Evolutionary conservation across 2,113 vertebrate genomes (phyloP).

Genomic region (Larimichthys crocea): DNA sequence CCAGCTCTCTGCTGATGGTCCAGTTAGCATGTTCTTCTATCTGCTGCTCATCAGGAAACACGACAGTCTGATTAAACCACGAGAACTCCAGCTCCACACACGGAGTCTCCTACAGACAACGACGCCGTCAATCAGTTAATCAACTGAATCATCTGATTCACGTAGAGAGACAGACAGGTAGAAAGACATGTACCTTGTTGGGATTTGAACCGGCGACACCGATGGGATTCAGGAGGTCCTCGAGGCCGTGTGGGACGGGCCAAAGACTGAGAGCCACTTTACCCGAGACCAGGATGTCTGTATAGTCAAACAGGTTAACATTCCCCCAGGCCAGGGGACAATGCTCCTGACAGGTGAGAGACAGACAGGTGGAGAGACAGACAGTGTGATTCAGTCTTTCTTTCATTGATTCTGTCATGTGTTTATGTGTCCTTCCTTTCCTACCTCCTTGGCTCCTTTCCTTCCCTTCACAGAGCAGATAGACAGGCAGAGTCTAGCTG

Average conservation of each 20-base stretch:
- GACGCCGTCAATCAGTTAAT: neutral
- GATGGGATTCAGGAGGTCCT: slow-evolving; percentile 81
- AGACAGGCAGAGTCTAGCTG: slow-evolving; percentile 71
- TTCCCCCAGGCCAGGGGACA: slow-evolving; percentile 98
- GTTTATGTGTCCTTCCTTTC: slow-evolving; percentile 1
- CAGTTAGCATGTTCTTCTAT: slow-evolving; percentile 85
- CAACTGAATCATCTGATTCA: neutral
- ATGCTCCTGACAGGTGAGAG: slow-evolving; percentile 86
- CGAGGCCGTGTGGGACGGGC: slow-evolving; percentile 82
- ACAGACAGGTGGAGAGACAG: neutral
- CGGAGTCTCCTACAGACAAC: slow-evolving; percentile 78
- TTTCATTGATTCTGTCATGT: neutral
- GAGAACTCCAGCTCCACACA: slow-evolving; percentile 86
- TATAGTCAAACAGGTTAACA: slow-evolving; percentile 97
- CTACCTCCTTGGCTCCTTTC: slow-evolving; percentile 77
- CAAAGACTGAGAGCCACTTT: slow-evolving; percentile 97
- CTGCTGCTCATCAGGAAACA: slow-evolving; percentile 84
- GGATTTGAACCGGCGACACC: slow-evolving; percentile 68
- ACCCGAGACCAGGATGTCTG: slow-evolving; percentile 93
- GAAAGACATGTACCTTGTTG: slow-evolving; percentile 50
- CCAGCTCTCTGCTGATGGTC: slow-evolving; percentile 84
- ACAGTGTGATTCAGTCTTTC: neutral
- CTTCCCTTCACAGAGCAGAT: slow-evolving; percentile 77
- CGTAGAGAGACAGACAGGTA: neutral
- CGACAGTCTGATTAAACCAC: slow-evolving; percentile 81